These are phyloP conservation scores for Antheraea pernyi DNA, from an alignment of 1,140 invertebrate genomes.

Conservation along the genomic window DNA sequence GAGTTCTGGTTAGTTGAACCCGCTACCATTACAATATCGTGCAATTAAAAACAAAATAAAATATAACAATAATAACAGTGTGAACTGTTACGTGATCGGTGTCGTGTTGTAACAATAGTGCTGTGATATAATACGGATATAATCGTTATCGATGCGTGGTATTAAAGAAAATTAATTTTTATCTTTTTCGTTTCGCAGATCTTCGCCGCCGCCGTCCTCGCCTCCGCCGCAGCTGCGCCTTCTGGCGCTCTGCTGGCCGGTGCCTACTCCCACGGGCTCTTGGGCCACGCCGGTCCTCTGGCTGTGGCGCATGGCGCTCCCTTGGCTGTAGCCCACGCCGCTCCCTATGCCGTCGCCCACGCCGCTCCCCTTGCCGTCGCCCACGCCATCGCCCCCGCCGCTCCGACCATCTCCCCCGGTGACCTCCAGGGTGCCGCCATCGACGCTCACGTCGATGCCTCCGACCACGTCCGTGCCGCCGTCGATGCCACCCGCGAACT, in stretches of 20 bases:
- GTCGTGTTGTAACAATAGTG: constrained; percentile 40
- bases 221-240: constrained; percentile 67
- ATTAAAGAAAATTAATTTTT: constrained; percentile 11
- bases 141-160: constrained; percentile 30
- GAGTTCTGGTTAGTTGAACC: constrained; percentile 70
- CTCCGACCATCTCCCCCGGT: constrained; percentile 66
- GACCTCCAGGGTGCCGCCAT: constrained; percentile 63
- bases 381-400: constrained; percentile 46
- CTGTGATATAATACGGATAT: constrained; percentile 29
- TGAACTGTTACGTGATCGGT: constrained; percentile 33
- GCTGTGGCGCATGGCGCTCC: constrained; percentile 26
- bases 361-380: constrained; percentile 56
- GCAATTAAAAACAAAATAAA: constrained; percentile 2
- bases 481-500: constrained; percentile 69
- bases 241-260: constrained; percentile 60
- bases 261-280: constrained; percentile 48
- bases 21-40: constrained; percentile 5
- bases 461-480: constrained; percentile 66
- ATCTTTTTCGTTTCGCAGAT: constrained; percentile 48
- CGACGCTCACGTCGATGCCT: constrained; percentile 68
- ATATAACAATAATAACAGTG: not conserved
- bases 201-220: constrained; percentile 69
- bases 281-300: constrained; percentile 34
- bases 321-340: constrained; percentile 30
- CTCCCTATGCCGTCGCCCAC: constrained; percentile 46